Percentiles rank a stretch among this genome's conserved stretches.
Evolutionary conservation across 2,797 vertebrate species (phyloP).

Genomic region (Menidia menidia): DNA sequence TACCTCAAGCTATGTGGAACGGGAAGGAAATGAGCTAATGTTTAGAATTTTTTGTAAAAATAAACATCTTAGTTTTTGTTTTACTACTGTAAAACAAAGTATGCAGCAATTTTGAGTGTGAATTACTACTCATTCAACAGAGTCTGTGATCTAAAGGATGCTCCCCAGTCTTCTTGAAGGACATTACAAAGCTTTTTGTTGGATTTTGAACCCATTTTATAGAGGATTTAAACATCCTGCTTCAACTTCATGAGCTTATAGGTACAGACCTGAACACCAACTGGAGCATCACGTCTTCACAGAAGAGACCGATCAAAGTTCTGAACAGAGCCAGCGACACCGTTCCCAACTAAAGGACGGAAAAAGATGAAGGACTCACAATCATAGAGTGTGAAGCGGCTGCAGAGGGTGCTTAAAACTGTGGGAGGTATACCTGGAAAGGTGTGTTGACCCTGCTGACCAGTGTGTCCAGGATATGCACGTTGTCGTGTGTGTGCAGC

Average conservation of each 20-base stretch:
- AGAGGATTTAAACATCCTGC: not conserved
- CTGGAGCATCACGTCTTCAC: slow-evolving; percentile 97
- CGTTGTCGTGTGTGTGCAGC: slow-evolving; percentile 91
- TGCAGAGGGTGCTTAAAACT: not conserved
- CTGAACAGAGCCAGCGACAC: slow-evolving; percentile 95
- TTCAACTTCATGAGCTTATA: not conserved
- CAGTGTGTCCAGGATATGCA: slow-evolving; percentile 93
- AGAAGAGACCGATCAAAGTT: slow-evolving; percentile 94
- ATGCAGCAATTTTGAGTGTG: no score
- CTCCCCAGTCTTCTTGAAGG: no score
- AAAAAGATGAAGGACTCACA: not conserved
- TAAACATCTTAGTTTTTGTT: no score
- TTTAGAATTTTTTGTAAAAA: no score
- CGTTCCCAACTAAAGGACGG: slow-evolving; percentile 89
- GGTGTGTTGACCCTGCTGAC: slow-evolving; percentile 97
- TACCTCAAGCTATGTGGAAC: no score
- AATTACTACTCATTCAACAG: no score
- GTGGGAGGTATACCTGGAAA: slow-evolving; percentile 86
- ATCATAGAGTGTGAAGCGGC: not conserved
- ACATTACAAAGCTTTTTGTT: no score
- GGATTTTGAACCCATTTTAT: no score
- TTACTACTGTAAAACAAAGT: no score
- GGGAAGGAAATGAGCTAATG: no score
- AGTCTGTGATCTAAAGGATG: no score
- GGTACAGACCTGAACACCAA: slow-evolving; percentile 90